Conservation (phyloP, 1,140 invertebrate genomes). For the Zaprionus capensis region DNA sequence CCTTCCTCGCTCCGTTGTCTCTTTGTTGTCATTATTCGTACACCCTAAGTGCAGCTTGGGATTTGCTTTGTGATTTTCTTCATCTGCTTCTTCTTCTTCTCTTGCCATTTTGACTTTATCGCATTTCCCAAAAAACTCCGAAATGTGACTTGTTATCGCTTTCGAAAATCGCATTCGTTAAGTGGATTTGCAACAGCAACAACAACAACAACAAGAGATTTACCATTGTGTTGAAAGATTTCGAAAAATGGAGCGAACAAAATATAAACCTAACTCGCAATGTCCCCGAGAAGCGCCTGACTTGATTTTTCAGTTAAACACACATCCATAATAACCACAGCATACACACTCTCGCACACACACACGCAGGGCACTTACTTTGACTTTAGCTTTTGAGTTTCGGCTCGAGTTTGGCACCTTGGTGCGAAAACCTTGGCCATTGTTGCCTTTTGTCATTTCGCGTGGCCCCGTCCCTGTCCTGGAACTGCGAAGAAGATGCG, state of each 20-base stretch:
- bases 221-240: slow-evolving; percentile 62
- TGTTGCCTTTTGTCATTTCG: slow-evolving; percentile 26
- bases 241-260: slow-evolving; percentile 22
- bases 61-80: slow-evolving; percentile 36
- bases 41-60: slow-evolving; percentile 40
- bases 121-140: slow-evolving; percentile 50
- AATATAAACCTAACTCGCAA: slow-evolving; percentile 22
- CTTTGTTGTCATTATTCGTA: slow-evolving; percentile 41
- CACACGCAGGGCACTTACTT: slow-evolving; percentile 35
- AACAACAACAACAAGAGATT: slow-evolving; percentile 32
- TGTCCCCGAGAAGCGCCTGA: slow-evolving; percentile 4
- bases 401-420: slow-evolving; percentile 57
- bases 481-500: background rate
- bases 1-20: slow-evolving; percentile 63
- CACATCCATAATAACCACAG: slow-evolving; percentile 2
- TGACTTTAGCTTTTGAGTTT: slow-evolving; percentile 51
- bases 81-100: slow-evolving; percentile 34
- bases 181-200: slow-evolving; percentile 57
- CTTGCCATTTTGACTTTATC: background rate
- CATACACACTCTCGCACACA: background rate
- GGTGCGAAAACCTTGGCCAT: slow-evolving; percentile 70
- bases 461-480: slow-evolving; percentile 1
- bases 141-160: slow-evolving; percentile 76
- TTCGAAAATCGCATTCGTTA: slow-evolving; percentile 67
- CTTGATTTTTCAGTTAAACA: slow-evolving; percentile 29